Conservation (phyloP, 2,113 vertebrate species). For the Thalassoma bifasciatum region DNA sequence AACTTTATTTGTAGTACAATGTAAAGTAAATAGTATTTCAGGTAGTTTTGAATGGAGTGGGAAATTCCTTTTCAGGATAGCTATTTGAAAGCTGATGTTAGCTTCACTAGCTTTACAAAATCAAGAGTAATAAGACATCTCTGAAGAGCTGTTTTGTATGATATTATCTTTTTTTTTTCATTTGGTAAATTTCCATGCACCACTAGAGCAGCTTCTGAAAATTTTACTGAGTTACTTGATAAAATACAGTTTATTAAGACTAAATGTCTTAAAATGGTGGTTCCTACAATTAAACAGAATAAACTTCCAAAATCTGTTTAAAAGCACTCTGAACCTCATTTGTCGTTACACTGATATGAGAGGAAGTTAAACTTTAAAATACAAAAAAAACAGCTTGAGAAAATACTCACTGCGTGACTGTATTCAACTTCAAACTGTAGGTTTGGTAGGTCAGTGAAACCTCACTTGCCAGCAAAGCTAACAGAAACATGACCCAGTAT, state of each 20-base stretch:
- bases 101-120: not conserved
- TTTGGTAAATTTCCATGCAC: not conserved
- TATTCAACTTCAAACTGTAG: not conserved
- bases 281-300: too few relatives aligned
- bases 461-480: not conserved
- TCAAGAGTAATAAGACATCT: not conserved
- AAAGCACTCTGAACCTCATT: not conserved
- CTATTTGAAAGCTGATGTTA: not conserved
- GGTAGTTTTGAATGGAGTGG: not conserved
- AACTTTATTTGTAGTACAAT: not conserved
- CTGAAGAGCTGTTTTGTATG: too few relatives aligned
- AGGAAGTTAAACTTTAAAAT: not conserved
- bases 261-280: too few relatives aligned
- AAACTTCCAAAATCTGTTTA: not conserved
- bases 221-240: too few relatives aligned
- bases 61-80: not conserved
- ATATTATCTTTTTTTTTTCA: not conserved
- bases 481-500: slow-evolving; percentile 4
- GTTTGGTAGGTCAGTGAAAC: not conserved
- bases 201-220: not conserved
- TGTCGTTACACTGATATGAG: not conserved
- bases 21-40: too few relatives aligned
- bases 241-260: too few relatives aligned
- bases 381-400: not conserved
- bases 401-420: not conserved